Percentiles rank a stretch among this genome's conserved stretches.
These are phyloP conservation scores for Eulemur albifrons DNA, from an alignment of 2,797 vertebrate genomes.

Conservation along the genomic window DNA sequence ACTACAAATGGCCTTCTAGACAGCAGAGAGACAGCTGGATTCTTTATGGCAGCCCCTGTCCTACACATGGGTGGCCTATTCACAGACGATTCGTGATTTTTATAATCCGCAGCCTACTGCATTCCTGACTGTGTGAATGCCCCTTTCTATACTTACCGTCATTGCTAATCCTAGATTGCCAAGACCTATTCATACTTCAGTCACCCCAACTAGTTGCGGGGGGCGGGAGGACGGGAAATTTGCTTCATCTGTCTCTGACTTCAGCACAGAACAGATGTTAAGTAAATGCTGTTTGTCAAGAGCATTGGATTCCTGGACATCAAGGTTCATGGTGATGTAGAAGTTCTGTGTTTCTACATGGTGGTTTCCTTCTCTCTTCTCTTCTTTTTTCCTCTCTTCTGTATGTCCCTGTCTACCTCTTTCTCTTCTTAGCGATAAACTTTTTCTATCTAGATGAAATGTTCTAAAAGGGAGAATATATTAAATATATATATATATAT, in stretches of 20 bases:
- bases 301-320: background rate
- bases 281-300: background rate
- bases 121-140: background rate
- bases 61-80: background rate
- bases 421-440: background rate
- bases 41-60: background rate
- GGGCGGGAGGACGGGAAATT: background rate
- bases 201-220: background rate
- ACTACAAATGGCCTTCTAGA: background rate
- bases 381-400: accelerated
- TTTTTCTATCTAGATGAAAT: background rate
- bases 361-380: background rate
- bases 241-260: background rate
- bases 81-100: background rate
- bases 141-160: background rate
- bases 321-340: accelerated
- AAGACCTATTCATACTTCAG: background rate
- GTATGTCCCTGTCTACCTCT: background rate
- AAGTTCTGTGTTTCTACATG: background rate
- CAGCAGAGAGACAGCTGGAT: background rate
- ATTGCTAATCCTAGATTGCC: background rate
- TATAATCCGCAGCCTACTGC: background rate
- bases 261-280: background rate
- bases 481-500: background rate
- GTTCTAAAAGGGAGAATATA: background rate